Evolutionary conservation across 1,140 invertebrate genomes (phyloP).

Genomic region (Ceratoteleas bidentatus): DNA sequence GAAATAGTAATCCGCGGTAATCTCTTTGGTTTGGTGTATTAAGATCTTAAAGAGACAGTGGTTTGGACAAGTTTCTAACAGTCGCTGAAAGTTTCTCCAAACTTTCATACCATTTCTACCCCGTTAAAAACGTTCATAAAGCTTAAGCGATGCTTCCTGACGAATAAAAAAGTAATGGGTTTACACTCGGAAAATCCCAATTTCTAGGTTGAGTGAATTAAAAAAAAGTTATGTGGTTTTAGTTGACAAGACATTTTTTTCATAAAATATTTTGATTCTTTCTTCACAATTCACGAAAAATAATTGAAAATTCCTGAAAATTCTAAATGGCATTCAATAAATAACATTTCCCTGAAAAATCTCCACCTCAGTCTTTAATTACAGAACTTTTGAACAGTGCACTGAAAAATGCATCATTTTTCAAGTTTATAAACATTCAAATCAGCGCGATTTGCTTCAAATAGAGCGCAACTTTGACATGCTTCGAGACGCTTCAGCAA

Average conservation of each 20-base stretch:
- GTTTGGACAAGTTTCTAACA: conserved; percentile 38
- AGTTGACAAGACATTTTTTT: too few species aligned
- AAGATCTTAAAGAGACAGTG: conserved; percentile 17
- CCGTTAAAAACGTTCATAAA: background rate
- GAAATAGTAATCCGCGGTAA: conserved; percentile 28
- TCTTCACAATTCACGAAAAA: too few species aligned
- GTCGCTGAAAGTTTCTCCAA: conserved; percentile 36
- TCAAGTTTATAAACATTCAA: conserved; percentile 4
- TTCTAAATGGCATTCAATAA: background rate
- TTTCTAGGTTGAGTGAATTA: too few species aligned
- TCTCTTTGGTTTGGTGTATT: conserved; percentile 6
- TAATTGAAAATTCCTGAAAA: background rate
- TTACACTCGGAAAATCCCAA: background rate
- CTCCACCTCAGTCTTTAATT: too few species aligned
- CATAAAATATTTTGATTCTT: too few species aligned
- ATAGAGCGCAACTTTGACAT: conserved; percentile 60
- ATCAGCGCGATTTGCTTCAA: conserved; percentile 32
- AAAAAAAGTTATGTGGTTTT: too few species aligned
- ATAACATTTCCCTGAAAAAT: too few species aligned
- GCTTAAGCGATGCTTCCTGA: background rate
- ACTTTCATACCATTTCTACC: conserved; percentile 27
- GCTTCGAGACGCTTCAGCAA: conserved; percentile 51
- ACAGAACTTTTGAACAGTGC: too few species aligned
- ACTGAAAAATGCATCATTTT: background rate
- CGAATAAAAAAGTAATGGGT: background rate